Evolutionary conservation across 2,888 invertebrate species (phyloP).

Genomic region (Scelioninae gen. 2): DNA sequence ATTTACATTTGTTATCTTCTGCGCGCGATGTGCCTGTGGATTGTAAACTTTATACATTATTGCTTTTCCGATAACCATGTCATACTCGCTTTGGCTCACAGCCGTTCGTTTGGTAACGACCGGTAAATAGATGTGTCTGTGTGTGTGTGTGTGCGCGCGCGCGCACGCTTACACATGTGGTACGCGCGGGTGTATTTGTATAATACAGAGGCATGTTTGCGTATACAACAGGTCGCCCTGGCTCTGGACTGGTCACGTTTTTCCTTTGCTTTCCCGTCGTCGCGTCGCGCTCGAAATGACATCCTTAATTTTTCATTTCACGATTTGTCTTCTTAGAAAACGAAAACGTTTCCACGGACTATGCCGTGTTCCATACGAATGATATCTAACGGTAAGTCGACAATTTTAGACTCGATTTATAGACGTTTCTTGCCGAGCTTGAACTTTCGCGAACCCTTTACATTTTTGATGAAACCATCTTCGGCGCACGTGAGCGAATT

Average conservation of each 20-base stretch:
- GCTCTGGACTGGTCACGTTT: constrained; percentile 53
- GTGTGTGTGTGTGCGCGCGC: too few species aligned
- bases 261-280: constrained; percentile 48
- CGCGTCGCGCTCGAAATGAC: constrained; percentile 50
- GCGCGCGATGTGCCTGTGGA: constrained; percentile 67
- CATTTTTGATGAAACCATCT: constrained; percentile 24
- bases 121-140: constrained; percentile 42
- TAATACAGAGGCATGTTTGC: constrained; percentile 38
- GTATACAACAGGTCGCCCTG: constrained; percentile 56
- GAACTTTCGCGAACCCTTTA: constrained; percentile 37
- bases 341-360: constrained; percentile 47
- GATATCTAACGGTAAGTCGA: constrained; percentile 29
- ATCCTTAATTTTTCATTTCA: constrained; percentile 58
- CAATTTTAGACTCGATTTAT: constrained; percentile 48
- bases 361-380: constrained; percentile 48
- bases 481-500: constrained; percentile 9
- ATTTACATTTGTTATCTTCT: constrained; percentile 65
- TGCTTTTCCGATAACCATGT: constrained; percentile 74
- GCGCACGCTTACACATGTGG: not conserved
- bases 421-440: constrained; percentile 34
- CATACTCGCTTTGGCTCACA: constrained; percentile 66
- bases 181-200: constrained; percentile 16
- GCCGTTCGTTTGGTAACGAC: constrained; percentile 65
- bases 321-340: constrained; percentile 57
- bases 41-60: constrained; percentile 75